phyloP scores from a whole-genome alignment of 2,113 vertebrate genomes.

The Regulus satrapa region DNA sequence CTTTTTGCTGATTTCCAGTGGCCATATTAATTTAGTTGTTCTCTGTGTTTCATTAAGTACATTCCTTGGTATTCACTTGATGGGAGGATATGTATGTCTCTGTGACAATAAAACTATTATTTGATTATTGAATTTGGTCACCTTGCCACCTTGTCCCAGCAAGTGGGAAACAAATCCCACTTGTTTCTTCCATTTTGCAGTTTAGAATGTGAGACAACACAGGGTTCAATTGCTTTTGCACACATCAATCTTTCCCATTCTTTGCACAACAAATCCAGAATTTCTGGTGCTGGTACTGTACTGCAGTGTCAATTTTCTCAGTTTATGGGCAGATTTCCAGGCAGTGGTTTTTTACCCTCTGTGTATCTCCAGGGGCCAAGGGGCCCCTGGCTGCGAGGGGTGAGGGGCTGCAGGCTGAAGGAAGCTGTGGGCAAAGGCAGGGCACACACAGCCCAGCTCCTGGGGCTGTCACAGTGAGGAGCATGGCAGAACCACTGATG shows the following conservation, averaged over 20 bases:
- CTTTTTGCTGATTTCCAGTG: not conserved
- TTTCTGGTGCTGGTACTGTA: not conserved
- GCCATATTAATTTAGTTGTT: not conserved
- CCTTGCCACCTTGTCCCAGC: not conserved
- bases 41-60: not conserved
- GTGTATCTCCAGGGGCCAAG: not conserved
- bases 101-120: not conserved
- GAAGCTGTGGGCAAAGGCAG: not conserved
- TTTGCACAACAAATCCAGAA: not conserved
- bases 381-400: rapidly evolving
- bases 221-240: not conserved
- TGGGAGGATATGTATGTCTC: not conserved
- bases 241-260: not conserved
- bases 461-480: rapidly evolving
- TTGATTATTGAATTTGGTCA: not conserved
- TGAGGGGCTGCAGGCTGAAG: no score
- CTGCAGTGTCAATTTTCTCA: not conserved
- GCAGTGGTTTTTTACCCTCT: not conserved
- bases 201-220: not conserved
- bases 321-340: not conserved
- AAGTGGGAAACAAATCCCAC: no score
- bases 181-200: not conserved
- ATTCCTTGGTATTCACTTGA: not conserved
- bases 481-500: not conserved
- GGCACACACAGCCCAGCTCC: no score